These are phyloP conservation scores for Apaloderma vittatum DNA, from an alignment of 2,113 vertebrate genomes.

Conservation along the genomic window DNA sequence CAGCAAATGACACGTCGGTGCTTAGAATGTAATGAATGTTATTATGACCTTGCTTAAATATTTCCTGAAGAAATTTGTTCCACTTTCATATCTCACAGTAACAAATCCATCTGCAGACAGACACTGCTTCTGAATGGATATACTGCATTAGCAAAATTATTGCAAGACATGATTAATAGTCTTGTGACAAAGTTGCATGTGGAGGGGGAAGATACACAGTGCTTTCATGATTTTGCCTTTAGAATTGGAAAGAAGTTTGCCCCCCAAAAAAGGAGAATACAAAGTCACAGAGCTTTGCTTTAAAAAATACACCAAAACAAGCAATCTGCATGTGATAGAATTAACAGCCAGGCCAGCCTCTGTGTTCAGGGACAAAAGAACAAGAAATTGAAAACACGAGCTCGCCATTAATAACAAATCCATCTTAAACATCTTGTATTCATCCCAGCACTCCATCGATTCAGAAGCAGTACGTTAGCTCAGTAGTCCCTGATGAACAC, in stretches of 20 bases:
- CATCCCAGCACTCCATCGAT: neutral
- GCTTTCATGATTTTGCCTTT: neutral
- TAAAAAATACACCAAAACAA: neutral
- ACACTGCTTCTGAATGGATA: neutral
- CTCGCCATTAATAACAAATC: constrained; percentile 18
- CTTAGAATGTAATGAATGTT: neutral
- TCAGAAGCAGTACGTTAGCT: neutral
- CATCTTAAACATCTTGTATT: neutral
- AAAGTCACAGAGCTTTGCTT: neutral
- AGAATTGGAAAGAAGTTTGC: constrained; percentile 38
- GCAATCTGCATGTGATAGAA: constrained; percentile 5
- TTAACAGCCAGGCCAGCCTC: neutral
- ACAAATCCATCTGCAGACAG: constrained; percentile 40
- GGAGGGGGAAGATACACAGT: neutral
- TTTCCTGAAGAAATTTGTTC: constrained; percentile 34
- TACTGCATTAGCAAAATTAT: constrained; percentile 8
- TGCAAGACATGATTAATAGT: constrained; percentile 65
- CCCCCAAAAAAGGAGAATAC: neutral
- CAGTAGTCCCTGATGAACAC: neutral
- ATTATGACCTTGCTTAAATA: constrained; percentile 37
- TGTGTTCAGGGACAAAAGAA: constrained; percentile 10
- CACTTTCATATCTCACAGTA: neutral
- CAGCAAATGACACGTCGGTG: neutral
- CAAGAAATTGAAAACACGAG: neutral
- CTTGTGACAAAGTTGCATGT: constrained; percentile 75